Base-by-base conservation (phyloP, 2,113 vertebrate species). In the Butorides virescens region DNA sequence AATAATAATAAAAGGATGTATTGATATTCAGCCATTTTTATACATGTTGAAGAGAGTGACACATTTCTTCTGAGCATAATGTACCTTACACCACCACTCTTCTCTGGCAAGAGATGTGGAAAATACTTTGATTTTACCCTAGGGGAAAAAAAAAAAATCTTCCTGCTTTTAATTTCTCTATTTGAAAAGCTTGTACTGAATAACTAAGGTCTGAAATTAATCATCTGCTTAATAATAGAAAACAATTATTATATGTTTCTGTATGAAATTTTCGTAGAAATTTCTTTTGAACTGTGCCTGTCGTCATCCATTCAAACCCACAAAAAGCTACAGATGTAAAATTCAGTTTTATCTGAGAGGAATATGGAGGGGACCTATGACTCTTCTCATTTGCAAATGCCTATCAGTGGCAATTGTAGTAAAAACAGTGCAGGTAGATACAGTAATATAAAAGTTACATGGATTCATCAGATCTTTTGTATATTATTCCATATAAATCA, bases 281-380 rank as follows among this genome's bases (percentile, higher is more conserved):
- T 55, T 85, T 20, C 2, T 49, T 88, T 90, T 52, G 13, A 83
- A 52, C 30, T 42, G 4, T 94, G 20, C 7, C 13, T 66, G 10
- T 20, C 4, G 15, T 73, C 34, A 53, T 39, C 3, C 34, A 49
- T 76, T 79, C 25, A 76, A 94, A 53, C 29, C 13, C 15, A 10
- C 7, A 49, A 85, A 67, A 50, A 52, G 29, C 5, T 22, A 52
- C 7, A 80, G 22, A 20, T 49, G 6, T 20, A 65, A 90, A 93
- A 82, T 70, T 66, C 18, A 66, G 23, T 7, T 82, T 34, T 77
- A 36, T 71, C 25, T 73, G 25, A 59, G 11, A 66, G 34, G 10
- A 88, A 68, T 76, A 71, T 29, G 5, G 53, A 82, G 1, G 3
- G 4, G 5, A 26, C 1, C 0, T 11, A 29, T 15, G 10, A 44